Base-by-base conservation (phyloP, 1,140 invertebrate species). In the Drosophila kohkoa region DNA sequence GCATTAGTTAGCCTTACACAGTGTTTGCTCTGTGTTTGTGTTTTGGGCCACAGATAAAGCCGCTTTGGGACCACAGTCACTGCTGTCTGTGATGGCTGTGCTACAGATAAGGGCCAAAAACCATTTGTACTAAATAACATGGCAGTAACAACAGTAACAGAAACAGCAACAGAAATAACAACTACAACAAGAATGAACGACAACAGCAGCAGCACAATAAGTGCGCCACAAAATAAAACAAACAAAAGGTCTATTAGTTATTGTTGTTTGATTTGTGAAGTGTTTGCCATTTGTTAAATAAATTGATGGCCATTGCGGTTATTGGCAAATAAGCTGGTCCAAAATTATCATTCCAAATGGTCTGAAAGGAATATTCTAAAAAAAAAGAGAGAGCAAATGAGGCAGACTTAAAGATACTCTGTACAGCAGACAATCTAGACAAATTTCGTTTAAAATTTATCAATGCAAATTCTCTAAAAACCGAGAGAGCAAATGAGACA, bases 251-350 rank as follows among this genome's bases (percentile, higher is more conserved):
- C 69, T 88, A 87, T 87, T 87, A 88, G 82, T 88, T 88, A 88
- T 88, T 87, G 80, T 83, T 87, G 82, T 87, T 87, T 87, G 82
- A 87, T 87, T 87, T 87, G 69, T 73, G 88, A 87, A 87, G 83
- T 81, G 82, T 81, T 88, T 83, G 80, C 82, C 83, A 87, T 87
- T 87, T 87, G 83, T 87, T 87, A 87, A 88, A 87, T 83, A 87
- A 87, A 87, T 87, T 82, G 80, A 87, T 82, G 83, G 83, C 83
- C 79, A 77, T 87, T 82, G 79, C 82, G 79, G 82, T 67, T 72
- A 32, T 54, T 60, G 83, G 83, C 69, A 87, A 87, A 88, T 77
- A 87, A 54, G 75, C 70, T 73, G 68, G 32, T 11, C 35, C 35
- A 63, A 69, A 75, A 68, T 60, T 68, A 68, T 73, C 10, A 54